phyloP scores from a whole-genome alignment of 2,888 invertebrate species.

The Tipula lateralis region DNA sequence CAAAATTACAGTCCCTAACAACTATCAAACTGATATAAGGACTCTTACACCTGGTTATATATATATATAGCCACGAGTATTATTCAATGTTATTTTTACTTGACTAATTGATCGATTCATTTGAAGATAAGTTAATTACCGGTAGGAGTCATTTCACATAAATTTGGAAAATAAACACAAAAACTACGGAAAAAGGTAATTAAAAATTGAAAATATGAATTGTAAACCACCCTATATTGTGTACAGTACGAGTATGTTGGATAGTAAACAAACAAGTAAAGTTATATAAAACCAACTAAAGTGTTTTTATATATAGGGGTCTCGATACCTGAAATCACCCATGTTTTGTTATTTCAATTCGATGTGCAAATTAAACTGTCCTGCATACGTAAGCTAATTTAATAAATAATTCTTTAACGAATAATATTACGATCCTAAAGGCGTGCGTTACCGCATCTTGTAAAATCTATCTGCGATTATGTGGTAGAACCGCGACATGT shows the following conservation, averaged over 20 bases:
- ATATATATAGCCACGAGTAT: neutral
- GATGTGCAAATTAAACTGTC: neutral
- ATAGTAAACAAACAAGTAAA: neutral
- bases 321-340: neutral
- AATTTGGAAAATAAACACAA: neutral
- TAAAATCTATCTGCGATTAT: too few relatives aligned
- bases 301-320: neutral
- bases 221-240: neutral
- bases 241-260: neutral
- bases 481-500: neutral
- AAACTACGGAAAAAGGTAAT: neutral
- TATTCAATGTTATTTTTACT: neutral
- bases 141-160: neutral
- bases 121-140: constrained; percentile 6
- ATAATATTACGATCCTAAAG: too few relatives aligned
- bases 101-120: neutral
- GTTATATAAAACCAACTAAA: neutral
- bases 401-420: too few relatives aligned
- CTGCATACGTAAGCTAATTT: too few relatives aligned
- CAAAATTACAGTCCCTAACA: neutral
- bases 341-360: neutral
- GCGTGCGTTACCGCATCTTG: too few relatives aligned
- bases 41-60: neutral
- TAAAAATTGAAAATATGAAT: neutral
- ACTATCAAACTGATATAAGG: neutral